Evolutionary conservation across 2,113 vertebrate genomes (phyloP), one percentile per base, ranked within the genome.

Genomic region (Piliocolobus tephrosceles): DNA sequence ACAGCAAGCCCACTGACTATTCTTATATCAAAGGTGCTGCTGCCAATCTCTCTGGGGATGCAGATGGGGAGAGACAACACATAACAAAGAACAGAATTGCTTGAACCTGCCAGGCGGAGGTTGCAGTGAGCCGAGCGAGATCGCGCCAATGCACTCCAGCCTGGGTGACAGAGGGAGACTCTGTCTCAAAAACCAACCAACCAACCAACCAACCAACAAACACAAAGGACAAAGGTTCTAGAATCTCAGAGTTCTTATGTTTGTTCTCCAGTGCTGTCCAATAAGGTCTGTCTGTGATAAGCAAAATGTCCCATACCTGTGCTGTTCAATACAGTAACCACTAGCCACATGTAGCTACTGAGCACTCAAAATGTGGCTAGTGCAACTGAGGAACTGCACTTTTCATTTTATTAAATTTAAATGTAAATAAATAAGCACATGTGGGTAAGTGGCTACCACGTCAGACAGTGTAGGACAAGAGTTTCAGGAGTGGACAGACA

Each of bases 351-450:
- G 61, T 95, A 58, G 50, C 73, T 89, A 17, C 3, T 83, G 58
- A 89, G 32, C 38, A 92, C 78, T 96, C 96, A 47, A 92, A 90
- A 88, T 76, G 30, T 93, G 52, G 73, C 47, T 91, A 75, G 40
- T 91, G 35, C 20, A 47, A 68, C 79, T 70, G 10, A 93, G 38
- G 86, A 83, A 52, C 32, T 57, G 11, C 50, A 47, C 47, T 93
- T 97, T 92, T 35, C n/a, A 45, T 61, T 79, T 52, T n/a, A 76
- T 94, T 91, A 40, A 61, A 95, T 64, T 38, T 72, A 83, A 95
- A 57, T 86, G 20, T 72, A 38, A 68, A 68, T 76, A 79, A 95
- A 57, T 86, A 57, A 79, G 58, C n/a, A 92, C 32, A 72, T 50
- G 78, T 76, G 70, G 68, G 27, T 86, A 81, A 20, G 70, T 94